These are phyloP conservation scores for Atrina japonica DNA, from an alignment of 2,888 invertebrate genomes.

Conservation along the genomic window DNA sequence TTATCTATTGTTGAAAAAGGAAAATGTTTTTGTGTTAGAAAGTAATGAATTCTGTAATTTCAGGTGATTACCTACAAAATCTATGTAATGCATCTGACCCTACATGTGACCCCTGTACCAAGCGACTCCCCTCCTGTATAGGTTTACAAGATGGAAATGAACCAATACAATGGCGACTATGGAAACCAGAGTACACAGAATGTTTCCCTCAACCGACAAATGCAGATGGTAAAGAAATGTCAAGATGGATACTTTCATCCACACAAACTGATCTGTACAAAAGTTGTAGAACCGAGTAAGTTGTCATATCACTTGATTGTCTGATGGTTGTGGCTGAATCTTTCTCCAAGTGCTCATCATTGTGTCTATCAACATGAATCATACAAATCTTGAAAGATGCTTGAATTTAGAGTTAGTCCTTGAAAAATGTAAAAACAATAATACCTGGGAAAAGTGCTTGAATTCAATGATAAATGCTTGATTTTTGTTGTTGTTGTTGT, in stretches of 20 bases:
- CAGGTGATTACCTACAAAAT: constrained; percentile 34
- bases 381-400: background rate
- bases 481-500: no score
- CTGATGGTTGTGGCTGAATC: no score
- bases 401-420: no score
- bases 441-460: no score
- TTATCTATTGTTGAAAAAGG: no score
- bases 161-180: constrained; percentile 26
- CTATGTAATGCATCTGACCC: constrained; percentile 17
- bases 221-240: constrained; percentile 55
- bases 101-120: constrained; percentile 31
- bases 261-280: background rate
- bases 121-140: constrained; percentile 36
- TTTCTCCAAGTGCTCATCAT: no score
- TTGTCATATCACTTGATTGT: no score
- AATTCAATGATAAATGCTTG: no score
- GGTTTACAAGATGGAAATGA: constrained; percentile 46
- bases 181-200: constrained; percentile 38
- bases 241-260: constrained; percentile 2
- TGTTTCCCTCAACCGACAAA: constrained; percentile 40
- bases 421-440: constrained; percentile 49
- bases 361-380: background rate
- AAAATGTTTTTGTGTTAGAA: no score
- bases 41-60: background rate
- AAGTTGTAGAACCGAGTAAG: background rate